These are phyloP conservation scores for Vimba vimba DNA, from an alignment of 2,113 vertebrate genomes.

Conservation along the genomic window DNA sequence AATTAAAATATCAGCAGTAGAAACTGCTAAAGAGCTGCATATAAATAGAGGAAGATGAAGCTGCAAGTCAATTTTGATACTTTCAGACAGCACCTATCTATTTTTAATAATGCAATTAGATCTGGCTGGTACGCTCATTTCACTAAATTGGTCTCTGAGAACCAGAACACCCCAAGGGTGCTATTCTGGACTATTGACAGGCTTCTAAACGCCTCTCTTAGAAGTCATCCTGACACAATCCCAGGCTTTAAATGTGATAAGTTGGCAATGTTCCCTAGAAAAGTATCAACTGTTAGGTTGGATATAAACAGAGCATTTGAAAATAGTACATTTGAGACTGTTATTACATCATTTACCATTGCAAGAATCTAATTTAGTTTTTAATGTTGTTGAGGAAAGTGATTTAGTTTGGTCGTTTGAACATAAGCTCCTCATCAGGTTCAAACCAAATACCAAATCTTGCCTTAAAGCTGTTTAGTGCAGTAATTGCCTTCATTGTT, in stretches of 20 bases:
- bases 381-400: neutral
- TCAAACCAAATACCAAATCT: neutral
- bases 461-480: neutral
- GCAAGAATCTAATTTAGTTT: neutral
- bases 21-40: neutral
- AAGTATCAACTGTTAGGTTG: neutral
- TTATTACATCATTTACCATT: slow-evolving; percentile 1
- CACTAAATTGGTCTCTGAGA: slow-evolving; percentile 33
- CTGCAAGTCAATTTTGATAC: slow-evolving; percentile 25
- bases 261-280: neutral
- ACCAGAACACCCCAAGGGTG: slow-evolving; percentile 32
- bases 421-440: neutral
- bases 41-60: slow-evolving; percentile 21
- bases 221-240: slow-evolving; percentile 30
- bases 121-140: slow-evolving; percentile 14
- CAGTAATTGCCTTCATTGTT: neutral
- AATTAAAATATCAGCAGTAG: neutral
- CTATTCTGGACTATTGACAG: slow-evolving; percentile 26
- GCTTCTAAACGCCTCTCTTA: slow-evolving; percentile 13
- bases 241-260: slow-evolving; percentile 25
- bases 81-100: slow-evolving; percentile 27
- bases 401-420: neutral
- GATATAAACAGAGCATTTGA: slow-evolving; percentile 19
- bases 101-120: slow-evolving; percentile 47
- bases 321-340: slow-evolving; percentile 8